Evolutionary conservation across 1,140 invertebrate species (phyloP).

Genomic region (Choristoneura fumiferana): DNA sequence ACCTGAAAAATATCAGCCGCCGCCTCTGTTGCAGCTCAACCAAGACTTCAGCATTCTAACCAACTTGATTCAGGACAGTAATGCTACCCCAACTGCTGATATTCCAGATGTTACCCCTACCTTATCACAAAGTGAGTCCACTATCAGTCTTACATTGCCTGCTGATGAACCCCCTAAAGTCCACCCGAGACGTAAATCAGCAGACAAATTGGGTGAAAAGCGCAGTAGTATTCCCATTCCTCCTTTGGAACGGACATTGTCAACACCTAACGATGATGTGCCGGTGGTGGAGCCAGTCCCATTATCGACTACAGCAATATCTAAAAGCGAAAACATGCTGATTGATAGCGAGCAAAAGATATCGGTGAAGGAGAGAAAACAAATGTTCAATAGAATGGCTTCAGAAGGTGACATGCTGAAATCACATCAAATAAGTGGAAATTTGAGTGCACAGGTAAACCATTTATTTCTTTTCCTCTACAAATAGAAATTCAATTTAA

Average conservation of each 20-base stretch:
- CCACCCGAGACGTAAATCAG: conserved; percentile 54
- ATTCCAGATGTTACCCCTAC: conserved; percentile 23
- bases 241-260: conserved; percentile 28
- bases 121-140: conserved; percentile 35
- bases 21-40: conserved; percentile 79
- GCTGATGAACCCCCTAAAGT: conserved; percentile 64
- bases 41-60: conserved; percentile 61
- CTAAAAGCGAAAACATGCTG: conserved; percentile 62
- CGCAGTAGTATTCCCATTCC: conserved; percentile 36
- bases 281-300: conserved; percentile 27
- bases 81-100: conserved; percentile 15
- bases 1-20: conserved; percentile 81
- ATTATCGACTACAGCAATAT: conserved; percentile 37
- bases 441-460: conserved; percentile 57
- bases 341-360: conserved; percentile 80
- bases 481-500: too few species aligned
- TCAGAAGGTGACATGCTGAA: conserved; percentile 85
- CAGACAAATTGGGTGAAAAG: conserved; percentile 53
- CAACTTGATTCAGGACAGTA: conserved; percentile 50
- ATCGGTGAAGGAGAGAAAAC: conserved; percentile 94
- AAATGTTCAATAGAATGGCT: conserved; percentile 95
- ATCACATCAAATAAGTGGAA: conserved; percentile 44
- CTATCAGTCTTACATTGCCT: conserved; percentile 41
- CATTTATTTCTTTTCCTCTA: not conserved
- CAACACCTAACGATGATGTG: conserved; percentile 42